Base-by-base conservation (phyloP, 2,797 vertebrate species). In the Acridotheres tristis region DNA sequence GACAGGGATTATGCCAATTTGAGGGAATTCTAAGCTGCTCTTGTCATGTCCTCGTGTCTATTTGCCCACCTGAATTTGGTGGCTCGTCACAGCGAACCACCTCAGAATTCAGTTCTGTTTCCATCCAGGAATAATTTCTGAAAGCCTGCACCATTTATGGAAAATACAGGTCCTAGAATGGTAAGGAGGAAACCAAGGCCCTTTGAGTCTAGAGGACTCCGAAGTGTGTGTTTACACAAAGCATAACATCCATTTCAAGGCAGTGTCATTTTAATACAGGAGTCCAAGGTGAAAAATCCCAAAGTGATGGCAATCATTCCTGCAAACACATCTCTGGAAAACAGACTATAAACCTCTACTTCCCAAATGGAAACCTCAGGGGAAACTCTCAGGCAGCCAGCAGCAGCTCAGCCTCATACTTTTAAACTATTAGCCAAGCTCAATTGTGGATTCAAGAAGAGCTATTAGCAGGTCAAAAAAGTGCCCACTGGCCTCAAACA, bases 41-140 rank as follows among this genome's bases (percentile, higher is more conserved):
- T 48, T 2, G 16, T 38, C 21, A 27, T 5, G 48, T 38, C 36
- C 69, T 76, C 14, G 1, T 7, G 43, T 45, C 16, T 1, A 4
- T 32, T 1, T 51, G 42, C 38, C 58, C 40, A 19, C n/a, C 25
- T 21, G n/a, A 59, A 42, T n/a, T 29, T 43, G 66, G 74, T 18
- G 45, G 42, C 11, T 66, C 4, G 0, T 25, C 29, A 5, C 36
- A 36, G 43, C 4, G 0, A n/a, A 42, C 15, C 25, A 11, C 50
- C 54, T 51, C 6, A 1, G 13, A 74, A 62, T 25, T n/a, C 48
- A 45, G 6, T 15, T 51, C 59, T 23, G 36, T 40, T 57, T 42
- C 68, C 53, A 29, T 10, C 13, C 42, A 30, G 3, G 6, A 54
- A 43, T 29, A 19, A 27, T 20, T 65, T 55, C 32, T 25, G 36